phyloP scores from a whole-genome alignment of 92 coral and sea anemone genomes.

The Phenganax stokvisi region DNA sequence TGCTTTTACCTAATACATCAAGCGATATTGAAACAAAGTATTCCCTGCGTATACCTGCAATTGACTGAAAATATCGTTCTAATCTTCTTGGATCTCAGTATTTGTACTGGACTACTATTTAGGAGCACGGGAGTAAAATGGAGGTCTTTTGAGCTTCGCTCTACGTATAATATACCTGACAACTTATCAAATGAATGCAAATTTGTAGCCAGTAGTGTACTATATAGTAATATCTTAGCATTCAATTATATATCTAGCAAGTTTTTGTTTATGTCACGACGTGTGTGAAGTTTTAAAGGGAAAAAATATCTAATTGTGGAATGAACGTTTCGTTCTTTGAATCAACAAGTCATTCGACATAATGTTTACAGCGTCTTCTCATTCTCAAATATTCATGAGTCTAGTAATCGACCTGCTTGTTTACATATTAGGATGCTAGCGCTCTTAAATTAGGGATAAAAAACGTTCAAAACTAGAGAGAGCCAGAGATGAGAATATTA shows the following conservation, averaged over 20 bases:
- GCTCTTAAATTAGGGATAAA: background rate
- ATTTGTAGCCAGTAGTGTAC: background rate
- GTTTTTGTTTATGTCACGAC: background rate
- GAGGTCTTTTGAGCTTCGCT: slow-evolving; percentile 1
- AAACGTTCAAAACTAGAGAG: background rate
- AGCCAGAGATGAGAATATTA: background rate
- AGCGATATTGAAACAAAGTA: background rate
- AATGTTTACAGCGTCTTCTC: slow-evolving; percentile 1
- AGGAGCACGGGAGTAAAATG: background rate
- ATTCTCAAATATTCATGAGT: slow-evolving; percentile 8
- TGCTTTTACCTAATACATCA: background rate
- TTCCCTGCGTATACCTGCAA: background rate
- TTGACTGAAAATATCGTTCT: background rate
- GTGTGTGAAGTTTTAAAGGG: background rate
- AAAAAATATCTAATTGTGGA: background rate
- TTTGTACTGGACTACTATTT: background rate
- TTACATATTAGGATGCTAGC: slow-evolving; percentile 6
- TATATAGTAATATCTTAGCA: background rate
- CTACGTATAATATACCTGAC: background rate
- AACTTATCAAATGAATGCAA: background rate
- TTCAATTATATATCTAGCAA: background rate
- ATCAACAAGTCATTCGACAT: background rate
- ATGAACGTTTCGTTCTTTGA: background rate
- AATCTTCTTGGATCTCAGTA: background rate
- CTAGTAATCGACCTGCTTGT: slow-evolving; percentile 9